Evolutionary conservation across 2,888 invertebrate species (phyloP).

Genomic region (Noctua janthe): DNA sequence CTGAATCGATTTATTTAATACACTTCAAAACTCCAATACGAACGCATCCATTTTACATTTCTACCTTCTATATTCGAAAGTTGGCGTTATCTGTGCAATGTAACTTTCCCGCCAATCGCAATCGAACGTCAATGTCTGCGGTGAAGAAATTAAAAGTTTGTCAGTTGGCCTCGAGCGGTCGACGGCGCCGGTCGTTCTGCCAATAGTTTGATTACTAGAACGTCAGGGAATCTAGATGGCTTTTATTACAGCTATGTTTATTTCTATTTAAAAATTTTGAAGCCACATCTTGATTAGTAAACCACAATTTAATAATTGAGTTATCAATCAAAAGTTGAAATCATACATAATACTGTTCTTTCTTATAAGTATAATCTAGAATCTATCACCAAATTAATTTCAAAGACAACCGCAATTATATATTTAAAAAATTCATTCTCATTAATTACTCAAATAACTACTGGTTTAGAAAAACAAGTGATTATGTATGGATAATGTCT

Average conservation of each 20-base stretch:
- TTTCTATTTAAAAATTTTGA: neutral
- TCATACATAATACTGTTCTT: neutral
- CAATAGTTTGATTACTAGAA: conserved; percentile 76
- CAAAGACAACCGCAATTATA: neutral
- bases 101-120: conserved; percentile 88
- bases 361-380: neutral
- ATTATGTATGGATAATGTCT: neutral
- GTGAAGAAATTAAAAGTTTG: conserved; percentile 89
- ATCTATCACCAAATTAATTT: conserved; percentile 8
- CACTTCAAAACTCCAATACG: conserved; percentile 70
- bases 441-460: neutral
- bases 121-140: conserved; percentile 86
- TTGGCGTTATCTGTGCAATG: conserved; percentile 85
- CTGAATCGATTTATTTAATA: conserved; percentile 63
- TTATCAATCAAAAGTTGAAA: conserved; percentile 10
- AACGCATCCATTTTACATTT: conserved; percentile 79
- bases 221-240: conserved; percentile 59
- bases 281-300: neutral
- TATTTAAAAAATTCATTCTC: neutral
- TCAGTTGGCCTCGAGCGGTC: conserved; percentile 84
- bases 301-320: conserved; percentile 10
- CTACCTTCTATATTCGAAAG: conserved; percentile 77
- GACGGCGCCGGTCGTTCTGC: conserved; percentile 79
- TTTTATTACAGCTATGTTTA: conserved; percentile 43
- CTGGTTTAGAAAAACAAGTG: neutral